A percentile compares a stretch with the other conserved stretches of the same genome.
These are phyloP conservation scores for Plutomurus gul DNA, from an alignment of 1,140 invertebrate species.

Conservation along the genomic window DNA sequence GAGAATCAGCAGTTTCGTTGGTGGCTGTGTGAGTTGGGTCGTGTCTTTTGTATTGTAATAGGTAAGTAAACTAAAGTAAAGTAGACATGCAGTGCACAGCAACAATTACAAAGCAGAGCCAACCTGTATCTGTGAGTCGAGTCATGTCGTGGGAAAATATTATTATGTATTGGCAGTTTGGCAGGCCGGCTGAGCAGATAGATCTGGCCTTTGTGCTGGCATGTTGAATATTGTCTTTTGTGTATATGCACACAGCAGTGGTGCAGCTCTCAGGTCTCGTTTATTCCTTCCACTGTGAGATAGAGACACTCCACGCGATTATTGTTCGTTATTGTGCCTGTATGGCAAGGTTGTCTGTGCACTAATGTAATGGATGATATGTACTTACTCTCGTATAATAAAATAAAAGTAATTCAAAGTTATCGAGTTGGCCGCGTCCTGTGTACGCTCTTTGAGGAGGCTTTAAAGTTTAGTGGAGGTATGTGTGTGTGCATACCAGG, in stretches of 20 bases:
- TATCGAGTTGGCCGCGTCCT: background rate
- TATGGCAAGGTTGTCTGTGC: background rate
- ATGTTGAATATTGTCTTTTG: conserved; percentile 5
- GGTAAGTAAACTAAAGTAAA: too few species aligned
- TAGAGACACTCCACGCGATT: background rate
- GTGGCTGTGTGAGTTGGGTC: too few species aligned
- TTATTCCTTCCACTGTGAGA: too few species aligned
- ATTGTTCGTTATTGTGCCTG: conserved; percentile 8
- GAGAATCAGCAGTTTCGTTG: too few species aligned
- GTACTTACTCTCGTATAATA: background rate
- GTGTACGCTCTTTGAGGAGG: background rate
- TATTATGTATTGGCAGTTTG: too few species aligned
- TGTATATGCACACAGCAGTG: too few species aligned
- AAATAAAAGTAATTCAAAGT: background rate
- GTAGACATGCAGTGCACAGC: too few species aligned
- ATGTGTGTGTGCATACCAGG: background rate
- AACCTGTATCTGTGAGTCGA: background rate
- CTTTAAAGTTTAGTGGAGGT: background rate
- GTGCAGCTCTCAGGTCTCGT: conserved; percentile 9
- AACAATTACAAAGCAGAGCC: background rate
- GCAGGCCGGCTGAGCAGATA: background rate
- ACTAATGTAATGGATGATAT: background rate
- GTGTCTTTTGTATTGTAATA: too few species aligned
- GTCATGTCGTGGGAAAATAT: conserved; percentile 16
- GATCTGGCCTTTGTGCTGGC: background rate